phyloP scores from a whole-genome alignment of 1,140 invertebrate genomes.

The Pseudomyrmex flavicornis region DNA sequence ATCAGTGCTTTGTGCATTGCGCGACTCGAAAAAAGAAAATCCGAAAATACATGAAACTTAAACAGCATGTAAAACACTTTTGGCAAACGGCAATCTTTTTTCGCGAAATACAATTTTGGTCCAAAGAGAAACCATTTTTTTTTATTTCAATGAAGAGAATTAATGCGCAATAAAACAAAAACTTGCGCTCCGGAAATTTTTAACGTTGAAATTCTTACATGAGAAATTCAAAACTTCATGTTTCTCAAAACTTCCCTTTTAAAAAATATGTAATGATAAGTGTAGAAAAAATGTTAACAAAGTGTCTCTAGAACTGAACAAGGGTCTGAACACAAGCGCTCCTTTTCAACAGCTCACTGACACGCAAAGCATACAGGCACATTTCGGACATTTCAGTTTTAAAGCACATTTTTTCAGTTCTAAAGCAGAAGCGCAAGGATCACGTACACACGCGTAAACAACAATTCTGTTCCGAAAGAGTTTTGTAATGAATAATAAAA shows the following conservation, averaged over 20 bases:
- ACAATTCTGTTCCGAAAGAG: not conserved
- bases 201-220: not conserved
- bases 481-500: conserved; percentile 14
- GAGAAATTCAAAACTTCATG: not conserved
- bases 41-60: conserved; percentile 19
- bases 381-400: conserved; percentile 8
- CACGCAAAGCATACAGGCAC: conserved; percentile 38
- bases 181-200: not conserved
- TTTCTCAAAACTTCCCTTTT: conserved; percentile 1
- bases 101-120: not conserved
- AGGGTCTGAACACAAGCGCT: conserved; percentile 32
- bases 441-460: not conserved
- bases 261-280: not conserved
- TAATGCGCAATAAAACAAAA: not conserved
- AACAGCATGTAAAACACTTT: not conserved
- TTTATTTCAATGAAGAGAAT: not conserved
- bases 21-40: not conserved
- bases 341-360: conserved; percentile 53
- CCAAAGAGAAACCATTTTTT: not conserved
- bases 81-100: not conserved
- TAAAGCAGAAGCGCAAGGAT: not conserved
- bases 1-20: not conserved
- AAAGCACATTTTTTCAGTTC: not conserved
- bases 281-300: not conserved
- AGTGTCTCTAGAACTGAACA: not conserved